Percentiles rank a stretch among this genome's conserved stretches.
Conservation (phyloP, 2,888 invertebrate species). For the Amblyteles armatorius region DNA sequence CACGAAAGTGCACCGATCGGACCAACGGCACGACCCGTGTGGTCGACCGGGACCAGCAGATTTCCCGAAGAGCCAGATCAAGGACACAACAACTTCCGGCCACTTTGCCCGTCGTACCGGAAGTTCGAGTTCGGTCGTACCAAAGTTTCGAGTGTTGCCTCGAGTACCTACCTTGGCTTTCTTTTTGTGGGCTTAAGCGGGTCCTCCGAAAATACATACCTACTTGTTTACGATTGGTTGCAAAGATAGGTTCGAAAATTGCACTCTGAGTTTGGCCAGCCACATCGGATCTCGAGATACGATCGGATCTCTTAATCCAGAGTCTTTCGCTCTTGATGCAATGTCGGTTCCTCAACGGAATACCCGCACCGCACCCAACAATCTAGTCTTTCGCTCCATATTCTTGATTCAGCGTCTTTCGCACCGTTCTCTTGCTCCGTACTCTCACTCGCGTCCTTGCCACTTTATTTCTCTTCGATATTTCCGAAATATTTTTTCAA, state of each 20-base stretch:
- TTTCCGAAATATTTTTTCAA: too few relatives aligned
- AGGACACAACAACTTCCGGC: conserved; percentile 35
- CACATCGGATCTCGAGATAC: neutral
- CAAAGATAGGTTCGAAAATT: neutral
- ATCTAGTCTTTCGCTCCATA: neutral
- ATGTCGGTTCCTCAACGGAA: neutral
- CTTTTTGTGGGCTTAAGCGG: neutral
- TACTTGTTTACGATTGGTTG: neutral
- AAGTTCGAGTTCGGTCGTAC: neutral
- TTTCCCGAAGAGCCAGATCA: neutral
- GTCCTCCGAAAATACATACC: neutral
- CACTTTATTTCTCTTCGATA: too few relatives aligned
- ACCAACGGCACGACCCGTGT: neutral
- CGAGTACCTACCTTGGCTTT: neutral
- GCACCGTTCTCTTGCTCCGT: too few relatives aligned
- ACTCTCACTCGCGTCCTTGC: too few relatives aligned
- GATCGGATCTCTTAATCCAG: neutral
- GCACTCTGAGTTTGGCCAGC: neutral
- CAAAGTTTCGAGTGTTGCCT: conserved; percentile 45
- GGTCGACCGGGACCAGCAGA: neutral
- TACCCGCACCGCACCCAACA: neutral
- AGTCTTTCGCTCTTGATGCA: neutral
- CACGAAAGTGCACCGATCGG: neutral
- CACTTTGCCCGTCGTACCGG: conserved; percentile 21
- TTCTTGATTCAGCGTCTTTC: neutral